These are phyloP conservation scores for Harmothoe impar DNA, from an alignment of 2,888 invertebrate genomes.

Conservation along the genomic window DNA sequence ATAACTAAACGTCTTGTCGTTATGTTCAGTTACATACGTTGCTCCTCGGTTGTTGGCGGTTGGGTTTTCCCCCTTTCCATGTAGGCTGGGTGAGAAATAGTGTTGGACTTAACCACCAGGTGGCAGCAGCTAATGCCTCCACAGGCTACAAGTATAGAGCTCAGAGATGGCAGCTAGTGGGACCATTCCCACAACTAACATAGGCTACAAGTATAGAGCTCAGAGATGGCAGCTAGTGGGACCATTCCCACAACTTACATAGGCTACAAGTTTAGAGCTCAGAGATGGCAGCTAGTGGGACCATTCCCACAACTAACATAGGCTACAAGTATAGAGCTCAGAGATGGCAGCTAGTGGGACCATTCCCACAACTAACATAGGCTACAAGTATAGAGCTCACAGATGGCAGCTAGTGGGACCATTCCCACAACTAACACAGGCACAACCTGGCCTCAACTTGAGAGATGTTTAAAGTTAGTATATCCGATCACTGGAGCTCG, in stretches of 20 bases:
- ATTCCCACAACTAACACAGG: too few relatives aligned
- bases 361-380: not conserved
- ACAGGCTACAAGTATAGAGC: not conserved
- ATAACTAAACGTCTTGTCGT: not conserved
- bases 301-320: not conserved
- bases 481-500: too few relatives aligned
- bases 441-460: too few relatives aligned
- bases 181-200: not conserved
- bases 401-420: too few relatives aligned
- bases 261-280: not conserved
- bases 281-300: not conserved
- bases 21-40: constrained; percentile 7
- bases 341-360: not conserved
- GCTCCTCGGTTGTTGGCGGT: constrained; percentile 14
- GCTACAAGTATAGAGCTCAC: too few relatives aligned
- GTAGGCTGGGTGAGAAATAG: constrained; percentile 49
- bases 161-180: not conserved
- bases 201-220: too few relatives aligned
- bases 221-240: too few relatives aligned
- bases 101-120: constrained; percentile 10
- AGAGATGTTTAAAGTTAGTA: too few relatives aligned
- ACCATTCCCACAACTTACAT: too few relatives aligned
- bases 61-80: constrained; percentile 52
- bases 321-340: not conserved
- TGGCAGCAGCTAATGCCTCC: constrained; percentile 16